These are phyloP conservation scores for Vollenhovia emeryi DNA, from an alignment of 1,140 invertebrate species.

Conservation along the genomic window DNA sequence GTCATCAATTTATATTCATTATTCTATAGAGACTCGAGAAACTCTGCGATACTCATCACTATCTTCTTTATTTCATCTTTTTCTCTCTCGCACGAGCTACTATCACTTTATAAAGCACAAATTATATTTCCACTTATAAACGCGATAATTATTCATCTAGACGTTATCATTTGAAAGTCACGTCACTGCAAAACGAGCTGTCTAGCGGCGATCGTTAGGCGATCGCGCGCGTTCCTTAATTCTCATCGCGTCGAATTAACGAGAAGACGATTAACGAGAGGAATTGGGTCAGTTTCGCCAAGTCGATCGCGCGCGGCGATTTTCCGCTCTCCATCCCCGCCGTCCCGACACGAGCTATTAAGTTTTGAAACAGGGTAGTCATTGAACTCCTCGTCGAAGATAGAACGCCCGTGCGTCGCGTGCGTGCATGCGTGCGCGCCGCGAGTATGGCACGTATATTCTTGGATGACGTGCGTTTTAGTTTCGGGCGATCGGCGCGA, in stretches of 20 bases:
- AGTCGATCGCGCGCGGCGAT: conserved; percentile 8
- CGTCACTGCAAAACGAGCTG: neutral
- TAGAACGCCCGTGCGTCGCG: neutral
- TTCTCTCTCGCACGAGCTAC: neutral
- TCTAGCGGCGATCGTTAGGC: neutral
- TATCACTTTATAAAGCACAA: neutral
- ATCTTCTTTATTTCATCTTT: neutral
- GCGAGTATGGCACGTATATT: conserved; percentile 7
- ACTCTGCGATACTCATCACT: too few species aligned
- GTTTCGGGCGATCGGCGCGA: conserved; percentile 16
- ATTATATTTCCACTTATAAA: neutral
- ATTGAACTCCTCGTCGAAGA: conserved; percentile 50
- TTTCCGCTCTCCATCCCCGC: conserved; percentile 4
- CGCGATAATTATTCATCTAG: neutral
- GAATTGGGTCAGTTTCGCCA: conserved; percentile 32
- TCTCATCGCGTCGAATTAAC: conserved; percentile 26
- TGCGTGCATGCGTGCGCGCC: conserved; percentile 8
- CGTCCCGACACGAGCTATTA: conserved; percentile 38
- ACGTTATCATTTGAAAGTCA: conserved; percentile 1
- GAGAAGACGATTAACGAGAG: conserved; percentile 31
- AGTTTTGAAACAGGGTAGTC: conserved; percentile 43
- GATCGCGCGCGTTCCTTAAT: conserved; percentile 6
- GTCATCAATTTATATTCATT: neutral
- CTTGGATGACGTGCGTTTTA: conserved; percentile 23
- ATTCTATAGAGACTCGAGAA: neutral